phyloP scores from a whole-genome alignment of 2,888 invertebrate species.

The Machimus rusticus region DNA sequence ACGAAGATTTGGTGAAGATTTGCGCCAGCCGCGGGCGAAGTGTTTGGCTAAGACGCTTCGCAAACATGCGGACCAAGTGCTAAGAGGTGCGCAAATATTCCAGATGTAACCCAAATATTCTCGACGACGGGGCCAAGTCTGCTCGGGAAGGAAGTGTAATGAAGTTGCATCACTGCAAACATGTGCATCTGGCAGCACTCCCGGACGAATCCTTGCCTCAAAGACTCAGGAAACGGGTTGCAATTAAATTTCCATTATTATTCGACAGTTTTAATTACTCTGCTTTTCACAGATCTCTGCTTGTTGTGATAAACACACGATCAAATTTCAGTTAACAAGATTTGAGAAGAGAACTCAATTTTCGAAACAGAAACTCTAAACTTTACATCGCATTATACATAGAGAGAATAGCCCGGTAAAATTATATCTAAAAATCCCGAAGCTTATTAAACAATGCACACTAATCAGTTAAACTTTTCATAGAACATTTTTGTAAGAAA shows the following conservation, averaged over 20 bases:
- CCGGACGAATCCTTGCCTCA: not conserved
- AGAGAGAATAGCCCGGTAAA: too few relatives aligned
- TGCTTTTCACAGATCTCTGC: not conserved
- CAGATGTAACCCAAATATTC: not conserved
- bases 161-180: not conserved
- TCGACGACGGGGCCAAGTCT: not conserved
- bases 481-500: too few relatives aligned
- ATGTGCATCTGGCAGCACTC: not conserved
- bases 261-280: not conserved
- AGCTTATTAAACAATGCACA: too few relatives aligned
- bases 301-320: not conserved
- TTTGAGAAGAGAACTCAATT: too few relatives aligned
- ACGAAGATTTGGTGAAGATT: not conserved
- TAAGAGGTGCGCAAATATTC: not conserved
- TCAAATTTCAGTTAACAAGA: not conserved
- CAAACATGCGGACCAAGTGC: not conserved
- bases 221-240: not conserved
- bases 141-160: not conserved
- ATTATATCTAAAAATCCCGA: too few relatives aligned
- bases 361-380: too few relatives aligned
- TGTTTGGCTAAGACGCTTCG: not conserved
- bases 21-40: not conserved
- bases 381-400: too few relatives aligned
- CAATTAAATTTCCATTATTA: not conserved
- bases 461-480: too few relatives aligned